Evolutionary conservation across 2,888 invertebrate genomes (phyloP), one percentile per base, ranked within the genome.

Genomic region (Leucoma salicis): DNA sequence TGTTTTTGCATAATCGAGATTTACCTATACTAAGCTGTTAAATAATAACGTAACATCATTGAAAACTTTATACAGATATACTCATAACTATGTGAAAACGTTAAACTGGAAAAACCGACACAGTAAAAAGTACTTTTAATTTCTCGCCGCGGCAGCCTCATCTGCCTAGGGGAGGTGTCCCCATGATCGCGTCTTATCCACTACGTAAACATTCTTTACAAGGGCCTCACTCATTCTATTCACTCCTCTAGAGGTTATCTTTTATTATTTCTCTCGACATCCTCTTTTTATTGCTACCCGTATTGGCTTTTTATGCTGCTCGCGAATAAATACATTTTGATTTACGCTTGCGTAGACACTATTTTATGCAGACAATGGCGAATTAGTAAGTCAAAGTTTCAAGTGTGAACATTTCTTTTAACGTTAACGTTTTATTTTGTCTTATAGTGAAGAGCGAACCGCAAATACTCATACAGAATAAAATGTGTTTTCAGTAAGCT

Each of bases 281-380:
- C 78, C 82, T 74, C 81, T 74, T 83, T 82, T 84, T 84, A 84
- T 84, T 84, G 85, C 87, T 83, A 75, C 78, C 79, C 84, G 87
- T 89, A 88, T 89, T 88, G 89, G 84, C 87, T 88, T 89, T 89
- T 88, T 89, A 86, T 87, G 78, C 85, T 74, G 75, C 73, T 66
- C 70, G 67, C 68, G 88, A 87, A 89, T 89, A 89, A 88, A 89
- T 89, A 87, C 89, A 89, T 89, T 89, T 85, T 87, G 88, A 89
- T 89, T 88, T 82, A 78, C 74, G 79, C 81, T 67, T 67, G 74
- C 74, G 69, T 71, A 72, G 69, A 70, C 82, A 71, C 63, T 74
- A 75, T 76, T 76, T 81, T 82, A 75, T 77, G 70, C 77, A 81
- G 84, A 79, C 79, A 65, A 57, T 47, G 29, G 69, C 60, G 76